phyloP scores from a whole-genome alignment of 2,113 vertebrate genomes.

The Coptodon bakossiorum region DNA sequence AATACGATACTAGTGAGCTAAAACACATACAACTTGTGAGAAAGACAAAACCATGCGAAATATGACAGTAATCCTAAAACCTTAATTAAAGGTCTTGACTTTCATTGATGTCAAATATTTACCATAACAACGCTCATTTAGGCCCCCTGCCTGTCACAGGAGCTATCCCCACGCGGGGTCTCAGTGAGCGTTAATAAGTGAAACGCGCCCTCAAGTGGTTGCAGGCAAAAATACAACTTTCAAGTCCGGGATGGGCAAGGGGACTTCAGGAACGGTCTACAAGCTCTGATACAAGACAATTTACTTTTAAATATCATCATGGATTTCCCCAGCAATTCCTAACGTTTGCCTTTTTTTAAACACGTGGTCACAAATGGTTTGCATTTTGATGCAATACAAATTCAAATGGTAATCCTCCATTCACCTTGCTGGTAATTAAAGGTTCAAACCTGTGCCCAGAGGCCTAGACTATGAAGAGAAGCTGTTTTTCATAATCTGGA shows the following conservation, averaged over 20 bases:
- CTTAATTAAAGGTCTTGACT: not conserved
- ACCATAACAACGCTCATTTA: not conserved
- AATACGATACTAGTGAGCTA: not conserved
- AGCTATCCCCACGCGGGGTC: not conserved
- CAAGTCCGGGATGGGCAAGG: not conserved
- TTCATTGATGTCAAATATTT: not conserved
- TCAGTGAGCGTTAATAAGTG: not conserved
- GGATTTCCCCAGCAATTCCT: not conserved
- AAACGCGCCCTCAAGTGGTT: conserved; percentile 30
- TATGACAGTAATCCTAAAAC: not conserved
- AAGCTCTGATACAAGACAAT: not conserved
- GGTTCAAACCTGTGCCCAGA: not conserved
- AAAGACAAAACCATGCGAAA: not conserved
- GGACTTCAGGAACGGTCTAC: not conserved
- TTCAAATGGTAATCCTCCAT: not conserved
- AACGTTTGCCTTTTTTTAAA: not conserved
- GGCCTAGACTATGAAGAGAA: not conserved
- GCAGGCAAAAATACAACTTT: not conserved
- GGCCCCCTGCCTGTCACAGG: not conserved
- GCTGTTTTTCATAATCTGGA: not conserved
- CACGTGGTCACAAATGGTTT: not conserved
- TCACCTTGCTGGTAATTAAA: not conserved
- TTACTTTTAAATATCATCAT: not conserved
- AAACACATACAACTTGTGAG: not conserved
- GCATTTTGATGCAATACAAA: not conserved